Evolutionary conservation across 2,888 invertebrate species (phyloP), one percentile per base, ranked within the genome.

Genomic region (Caenorhabditis japonica): DNA sequence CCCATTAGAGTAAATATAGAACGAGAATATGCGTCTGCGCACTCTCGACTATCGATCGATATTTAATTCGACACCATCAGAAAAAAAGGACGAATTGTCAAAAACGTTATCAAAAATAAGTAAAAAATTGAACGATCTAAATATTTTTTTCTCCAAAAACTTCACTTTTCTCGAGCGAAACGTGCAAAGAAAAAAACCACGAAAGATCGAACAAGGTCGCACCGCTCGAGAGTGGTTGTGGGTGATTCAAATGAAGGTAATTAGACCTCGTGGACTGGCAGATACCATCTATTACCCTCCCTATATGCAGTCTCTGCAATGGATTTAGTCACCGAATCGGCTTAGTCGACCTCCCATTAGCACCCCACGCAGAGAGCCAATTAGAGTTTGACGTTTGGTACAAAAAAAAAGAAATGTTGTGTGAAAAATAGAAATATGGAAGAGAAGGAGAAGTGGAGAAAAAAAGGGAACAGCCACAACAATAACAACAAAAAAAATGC

Each of bases 11-110:
- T n/a, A n/a, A n/a, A n/a, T n/a, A n/a, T n/a, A n/a, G n/a, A n/a
- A n/a, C n/a, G n/a, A n/a, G n/a, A n/a, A n/a, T n/a, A n/a, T n/a
- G n/a, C 30, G 34, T 36, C 43, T 52, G 52, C 60, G 60, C 52
- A 61, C 53, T 46, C 62, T 53, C 53, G 53, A 46, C 15, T 38
- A 46, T 53, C 47, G 62, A 62, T 62, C 47, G 46, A 62, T 62
- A 52, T 44, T 23, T 25, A n/a, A n/a, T n/a, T n/a, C n/a, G 25
- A 15, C 46, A 46, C 46, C 47, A 21, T 33, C 41, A 27, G 33
- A 7, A 23, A 47, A 41, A 25, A 30, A 49, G 30, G 5, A 10
- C 5, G 30, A 30, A 30, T 30, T n/a, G n/a, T n/a, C n/a, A n/a
- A n/a, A n/a, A n/a, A n/a, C n/a, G n/a, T n/a, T n/a, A n/a, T n/a